Conservation (phyloP, 2,113 vertebrate species). For the Anarrhichthys ocellatus region DNA sequence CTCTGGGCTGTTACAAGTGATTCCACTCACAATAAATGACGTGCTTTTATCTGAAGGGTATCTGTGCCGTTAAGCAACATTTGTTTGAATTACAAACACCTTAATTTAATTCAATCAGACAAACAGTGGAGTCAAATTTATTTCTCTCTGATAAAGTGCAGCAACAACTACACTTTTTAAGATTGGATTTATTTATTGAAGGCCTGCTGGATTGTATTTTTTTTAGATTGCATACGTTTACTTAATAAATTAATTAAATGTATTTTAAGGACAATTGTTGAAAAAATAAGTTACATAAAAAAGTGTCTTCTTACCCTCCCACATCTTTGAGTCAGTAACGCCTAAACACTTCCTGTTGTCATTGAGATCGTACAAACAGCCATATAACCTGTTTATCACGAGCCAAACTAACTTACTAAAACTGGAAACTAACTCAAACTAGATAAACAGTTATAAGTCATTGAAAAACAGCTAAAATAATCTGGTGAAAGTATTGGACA, state of each 20-base stretch:
- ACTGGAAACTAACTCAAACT: no score
- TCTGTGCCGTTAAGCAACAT: neutral
- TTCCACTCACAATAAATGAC: neutral
- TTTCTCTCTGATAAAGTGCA: neutral
- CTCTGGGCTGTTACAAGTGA: neutral
- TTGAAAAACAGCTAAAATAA: no score
- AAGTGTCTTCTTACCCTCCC: neutral
- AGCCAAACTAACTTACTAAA: no score
- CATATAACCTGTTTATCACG: no score
- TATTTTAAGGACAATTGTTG: no score
- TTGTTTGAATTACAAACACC: neutral
- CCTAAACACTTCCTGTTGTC: neutral
- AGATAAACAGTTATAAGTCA: no score
- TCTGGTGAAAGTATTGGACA: no score
- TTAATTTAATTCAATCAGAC: neutral
- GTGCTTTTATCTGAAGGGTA: neutral
- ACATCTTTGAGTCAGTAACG: neutral
- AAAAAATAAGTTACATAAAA: no score
- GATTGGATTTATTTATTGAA: no score
- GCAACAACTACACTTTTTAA: neutral
- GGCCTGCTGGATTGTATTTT: no score
- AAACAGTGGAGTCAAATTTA: neutral
- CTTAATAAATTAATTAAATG: no score
- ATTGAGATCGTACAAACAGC: neutral
- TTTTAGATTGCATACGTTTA: no score